phyloP scores from a whole-genome alignment of 2,888 invertebrate species.

The Brachyopa scutellaris region DNA sequence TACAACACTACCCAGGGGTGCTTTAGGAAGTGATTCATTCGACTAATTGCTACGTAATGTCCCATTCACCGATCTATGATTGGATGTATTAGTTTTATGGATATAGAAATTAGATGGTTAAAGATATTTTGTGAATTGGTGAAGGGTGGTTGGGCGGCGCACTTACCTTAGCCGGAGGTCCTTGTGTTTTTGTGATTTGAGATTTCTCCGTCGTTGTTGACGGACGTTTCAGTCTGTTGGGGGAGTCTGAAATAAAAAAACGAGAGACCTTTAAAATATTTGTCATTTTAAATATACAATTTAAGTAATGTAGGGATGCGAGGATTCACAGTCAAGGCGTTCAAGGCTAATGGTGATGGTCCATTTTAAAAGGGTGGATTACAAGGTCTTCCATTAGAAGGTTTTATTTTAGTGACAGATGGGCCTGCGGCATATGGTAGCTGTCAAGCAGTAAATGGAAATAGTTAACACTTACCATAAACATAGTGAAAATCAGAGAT shows the following conservation, averaged over 20 bases:
- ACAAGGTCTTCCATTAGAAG: too few relatives aligned
- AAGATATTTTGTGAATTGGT: neutral
- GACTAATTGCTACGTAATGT: conserved; percentile 27
- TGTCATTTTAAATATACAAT: too few relatives aligned
- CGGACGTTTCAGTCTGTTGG: conserved; percentile 77
- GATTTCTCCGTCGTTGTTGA: conserved; percentile 76
- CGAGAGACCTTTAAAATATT: conserved; percentile 1
- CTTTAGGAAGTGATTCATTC: neutral
- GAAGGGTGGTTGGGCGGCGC: neutral
- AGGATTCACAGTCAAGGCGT: too few relatives aligned
- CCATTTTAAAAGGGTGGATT: too few relatives aligned
- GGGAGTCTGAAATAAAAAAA: conserved; percentile 75
- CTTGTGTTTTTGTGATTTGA: conserved; percentile 76
- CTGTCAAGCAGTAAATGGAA: too few relatives aligned
- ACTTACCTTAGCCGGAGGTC: conserved; percentile 78
- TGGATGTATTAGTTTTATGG: conserved; percentile 17
- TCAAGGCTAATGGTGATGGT: too few relatives aligned
- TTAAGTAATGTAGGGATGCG: too few relatives aligned
- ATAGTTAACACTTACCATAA: too few relatives aligned
- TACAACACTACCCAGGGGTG: neutral
- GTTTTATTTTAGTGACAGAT: too few relatives aligned
- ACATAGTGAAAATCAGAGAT: too few relatives aligned
- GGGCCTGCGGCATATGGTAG: too few relatives aligned
- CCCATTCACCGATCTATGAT: conserved; percentile 41
- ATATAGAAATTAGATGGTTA: neutral